phyloP scores from a whole-genome alignment of 2,888 invertebrate species.

The Apamea crenata region DNA sequence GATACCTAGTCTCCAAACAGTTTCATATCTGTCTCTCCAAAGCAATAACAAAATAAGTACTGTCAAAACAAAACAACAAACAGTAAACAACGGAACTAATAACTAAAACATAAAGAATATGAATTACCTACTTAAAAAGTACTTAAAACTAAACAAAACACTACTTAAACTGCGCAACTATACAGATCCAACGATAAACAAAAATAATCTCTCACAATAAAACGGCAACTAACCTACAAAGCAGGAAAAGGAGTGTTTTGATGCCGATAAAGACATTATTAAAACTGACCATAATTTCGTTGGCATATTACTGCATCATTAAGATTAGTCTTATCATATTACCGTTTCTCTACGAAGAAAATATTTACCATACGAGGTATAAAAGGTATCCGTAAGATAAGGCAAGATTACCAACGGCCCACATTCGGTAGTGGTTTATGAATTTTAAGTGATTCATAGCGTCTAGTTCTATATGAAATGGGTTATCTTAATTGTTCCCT shows the following conservation, averaged over 20 bases:
- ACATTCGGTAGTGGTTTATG: slow-evolving; percentile 84
- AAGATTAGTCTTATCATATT: slow-evolving; percentile 83
- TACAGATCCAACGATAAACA: slow-evolving; percentile 73
- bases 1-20: background rate
- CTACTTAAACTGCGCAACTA: slow-evolving; percentile 41
- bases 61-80: slow-evolving; percentile 14
- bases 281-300: slow-evolving; percentile 77
- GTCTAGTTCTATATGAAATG: slow-evolving; percentile 76
- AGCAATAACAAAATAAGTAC: background rate
- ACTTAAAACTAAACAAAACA: slow-evolving; percentile 55
- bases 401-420: slow-evolving; percentile 78
- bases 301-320: slow-evolving; percentile 80
- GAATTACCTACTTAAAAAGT: slow-evolving; percentile 52
- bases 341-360: slow-evolving; percentile 79
- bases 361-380: slow-evolving; percentile 79
- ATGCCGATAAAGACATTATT: slow-evolving; percentile 82
- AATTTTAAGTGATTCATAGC: slow-evolving; percentile 79
- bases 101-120: slow-evolving; percentile 42
- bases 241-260: slow-evolving; percentile 79
- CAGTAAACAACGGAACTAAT: slow-evolving; percentile 27
- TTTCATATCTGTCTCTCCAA: background rate
- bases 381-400: slow-evolving; percentile 80
- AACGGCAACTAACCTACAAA: slow-evolving; percentile 76
- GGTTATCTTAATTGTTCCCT: slow-evolving; percentile 82
- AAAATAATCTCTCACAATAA: slow-evolving; percentile 77